Conservation (phyloP, 2,888 invertebrate species). For the Idaea aversata region DNA sequence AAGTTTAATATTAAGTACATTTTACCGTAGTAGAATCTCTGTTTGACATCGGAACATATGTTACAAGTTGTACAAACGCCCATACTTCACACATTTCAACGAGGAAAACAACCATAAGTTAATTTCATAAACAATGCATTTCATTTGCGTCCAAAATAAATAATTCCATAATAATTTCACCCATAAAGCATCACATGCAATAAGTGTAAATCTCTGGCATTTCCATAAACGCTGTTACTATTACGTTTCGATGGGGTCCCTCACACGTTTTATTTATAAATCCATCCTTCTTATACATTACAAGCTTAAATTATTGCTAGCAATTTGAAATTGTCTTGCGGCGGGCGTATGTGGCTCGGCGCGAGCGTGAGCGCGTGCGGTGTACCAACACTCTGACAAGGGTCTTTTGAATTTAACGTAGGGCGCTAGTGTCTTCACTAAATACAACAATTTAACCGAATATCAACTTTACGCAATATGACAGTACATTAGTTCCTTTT, state of each 20-base stretch:
- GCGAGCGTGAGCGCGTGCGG: neutral
- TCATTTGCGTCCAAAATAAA: constrained; percentile 12
- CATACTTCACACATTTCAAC: neutral
- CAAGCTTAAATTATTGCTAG: constrained; percentile 58
- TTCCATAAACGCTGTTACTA: constrained; percentile 62
- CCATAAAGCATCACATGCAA: constrained; percentile 49
- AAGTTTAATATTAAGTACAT: too few species aligned
- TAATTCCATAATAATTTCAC: constrained; percentile 37
- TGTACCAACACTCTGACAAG: neutral
- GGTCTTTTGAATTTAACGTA: neutral
- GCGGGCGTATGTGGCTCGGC: constrained; percentile 37
- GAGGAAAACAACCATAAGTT: constrained; percentile 8
- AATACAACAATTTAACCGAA: neutral
- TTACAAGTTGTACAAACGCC: neutral
- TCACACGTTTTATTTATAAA: constrained; percentile 58
- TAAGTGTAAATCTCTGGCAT: constrained; percentile 57
- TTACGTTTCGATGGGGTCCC: constrained; percentile 47
- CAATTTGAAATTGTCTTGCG: constrained; percentile 68
- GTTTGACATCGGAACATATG: too few species aligned
- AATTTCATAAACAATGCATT: constrained; percentile 6
- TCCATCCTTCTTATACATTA: constrained; percentile 57
- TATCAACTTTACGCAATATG: neutral
- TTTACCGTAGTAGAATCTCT: too few species aligned
- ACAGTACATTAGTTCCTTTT: too few species aligned
- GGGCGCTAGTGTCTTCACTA: neutral